phyloP scores from a whole-genome alignment of 2,797 vertebrate species.

The Enteromius argenteus region DNA sequence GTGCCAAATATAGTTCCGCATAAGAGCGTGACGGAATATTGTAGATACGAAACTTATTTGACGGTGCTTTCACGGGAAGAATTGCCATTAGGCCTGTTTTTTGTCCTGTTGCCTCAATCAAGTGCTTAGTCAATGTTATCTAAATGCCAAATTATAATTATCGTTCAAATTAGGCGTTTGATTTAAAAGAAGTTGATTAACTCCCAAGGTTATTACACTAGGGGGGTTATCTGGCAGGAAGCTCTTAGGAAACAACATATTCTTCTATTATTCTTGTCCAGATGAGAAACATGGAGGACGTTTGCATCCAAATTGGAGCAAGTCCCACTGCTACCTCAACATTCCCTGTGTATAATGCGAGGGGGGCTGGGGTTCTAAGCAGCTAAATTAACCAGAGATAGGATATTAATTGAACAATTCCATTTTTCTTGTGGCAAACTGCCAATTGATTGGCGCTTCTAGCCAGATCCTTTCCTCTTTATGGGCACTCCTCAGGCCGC shows the following conservation, averaged over 20 bases:
- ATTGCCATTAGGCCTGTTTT: conserved; percentile 68
- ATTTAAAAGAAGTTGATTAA: conserved; percentile 73
- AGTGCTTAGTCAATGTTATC: conserved; percentile 66
- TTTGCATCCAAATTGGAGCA: conserved; percentile 55
- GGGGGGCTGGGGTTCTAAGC: conserved; percentile 74
- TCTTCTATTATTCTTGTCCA: conserved; percentile 62
- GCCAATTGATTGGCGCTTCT: conserved; percentile 82
- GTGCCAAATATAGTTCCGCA: conserved; percentile 69
- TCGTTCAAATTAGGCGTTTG: conserved; percentile 72
- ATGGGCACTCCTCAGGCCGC: conserved; percentile 26
- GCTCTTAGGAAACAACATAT: conserved; percentile 64
- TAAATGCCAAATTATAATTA: conserved; percentile 72
- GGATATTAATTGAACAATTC: conserved; percentile 91
- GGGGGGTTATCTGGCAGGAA: conserved; percentile 74
- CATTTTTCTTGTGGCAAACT: conserved; percentile 89
- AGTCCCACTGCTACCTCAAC: conserved; percentile 49
- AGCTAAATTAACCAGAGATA: conserved; percentile 83
- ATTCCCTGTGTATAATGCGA: conserved; percentile 72
- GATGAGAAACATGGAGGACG: conserved; percentile 58
- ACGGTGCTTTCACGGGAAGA: conserved; percentile 74
- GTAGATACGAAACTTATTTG: conserved; percentile 69
- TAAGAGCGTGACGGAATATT: conserved; percentile 71
- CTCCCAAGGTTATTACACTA: conserved; percentile 68
- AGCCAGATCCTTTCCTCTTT: conserved; percentile 64
- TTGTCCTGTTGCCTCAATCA: conserved; percentile 69